These are phyloP conservation scores for Nannobrachium achirus DNA, from an alignment of 2,113 vertebrate genomes.

Conservation along the genomic window DNA sequence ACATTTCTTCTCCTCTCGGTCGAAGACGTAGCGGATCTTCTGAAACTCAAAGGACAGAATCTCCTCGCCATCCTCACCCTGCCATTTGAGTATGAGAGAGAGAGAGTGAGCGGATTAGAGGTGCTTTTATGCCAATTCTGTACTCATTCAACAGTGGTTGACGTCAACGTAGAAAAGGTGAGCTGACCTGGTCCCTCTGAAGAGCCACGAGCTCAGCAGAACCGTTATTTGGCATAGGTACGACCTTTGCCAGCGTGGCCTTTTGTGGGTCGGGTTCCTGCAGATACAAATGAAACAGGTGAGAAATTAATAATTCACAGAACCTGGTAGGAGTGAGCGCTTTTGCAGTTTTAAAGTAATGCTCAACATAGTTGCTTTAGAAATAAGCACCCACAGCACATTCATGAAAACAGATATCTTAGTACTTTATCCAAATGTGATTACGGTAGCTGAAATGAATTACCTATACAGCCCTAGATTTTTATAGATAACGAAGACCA, in stretches of 20 bases:
- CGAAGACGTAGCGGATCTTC: constrained; percentile 91
- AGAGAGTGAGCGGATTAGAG: not conserved
- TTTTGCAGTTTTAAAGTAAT: not conserved
- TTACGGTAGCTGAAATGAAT: too few relatives aligned
- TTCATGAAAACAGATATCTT: not conserved
- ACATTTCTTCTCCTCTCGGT: constrained; percentile 81
- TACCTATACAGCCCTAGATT: too few relatives aligned
- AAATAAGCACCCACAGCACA: not conserved
- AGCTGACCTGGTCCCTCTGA: constrained; percentile 86
- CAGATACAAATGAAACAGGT: constrained; percentile 38
- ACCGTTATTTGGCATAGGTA: constrained; percentile 94
- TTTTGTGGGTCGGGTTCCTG: constrained; percentile 87
- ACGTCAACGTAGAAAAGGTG: not conserved
- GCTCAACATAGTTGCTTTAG: not conserved
- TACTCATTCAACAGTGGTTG: too few relatives aligned
- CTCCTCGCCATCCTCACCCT: constrained; percentile 85
- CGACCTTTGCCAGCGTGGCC: constrained; percentile 90
- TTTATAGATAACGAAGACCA: too few relatives aligned
- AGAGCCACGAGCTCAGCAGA: constrained; percentile 90
- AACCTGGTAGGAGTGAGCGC: not conserved
- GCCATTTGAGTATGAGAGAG: constrained; percentile 24
- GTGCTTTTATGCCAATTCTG: too few relatives aligned
- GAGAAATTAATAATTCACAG: constrained; percentile 31
- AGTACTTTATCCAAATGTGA: too few relatives aligned
- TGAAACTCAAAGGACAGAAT: constrained; percentile 93